phyloP scores from a whole-genome alignment of 2,888 invertebrate genomes.

The Drepana falcataria region DNA sequence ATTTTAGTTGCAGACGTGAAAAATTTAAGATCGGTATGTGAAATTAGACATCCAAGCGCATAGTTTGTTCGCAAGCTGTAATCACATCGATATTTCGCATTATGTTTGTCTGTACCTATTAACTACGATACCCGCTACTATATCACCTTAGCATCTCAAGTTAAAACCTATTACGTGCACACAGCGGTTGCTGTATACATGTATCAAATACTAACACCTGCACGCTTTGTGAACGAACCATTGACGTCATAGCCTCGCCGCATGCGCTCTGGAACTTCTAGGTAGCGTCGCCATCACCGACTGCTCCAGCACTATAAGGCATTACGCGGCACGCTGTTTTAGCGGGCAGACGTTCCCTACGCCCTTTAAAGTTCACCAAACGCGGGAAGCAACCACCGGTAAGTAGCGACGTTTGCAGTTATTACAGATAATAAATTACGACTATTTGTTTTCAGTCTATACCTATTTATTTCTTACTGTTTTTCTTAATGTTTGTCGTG shows the following conservation, averaged over 20 bases:
- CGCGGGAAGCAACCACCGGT: slow-evolving; percentile 60
- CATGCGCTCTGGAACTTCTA: slow-evolving; percentile 41
- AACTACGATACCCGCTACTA: background rate
- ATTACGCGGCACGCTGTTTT: slow-evolving; percentile 54
- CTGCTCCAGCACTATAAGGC: slow-evolving; percentile 15
- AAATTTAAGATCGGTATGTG: too few species aligned
- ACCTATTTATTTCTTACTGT: background rate
- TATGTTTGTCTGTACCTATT: background rate
- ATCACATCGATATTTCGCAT: too few species aligned
- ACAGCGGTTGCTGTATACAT: slow-evolving; percentile 29
- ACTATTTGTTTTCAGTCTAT: slow-evolving; percentile 6
- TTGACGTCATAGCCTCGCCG: slow-evolving; percentile 67
- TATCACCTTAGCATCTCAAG: too few species aligned
- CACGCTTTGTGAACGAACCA: slow-evolving; percentile 72
- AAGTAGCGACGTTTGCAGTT: slow-evolving; percentile 37
- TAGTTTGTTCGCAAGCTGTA: too few species aligned
- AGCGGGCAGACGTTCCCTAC: slow-evolving; percentile 42
- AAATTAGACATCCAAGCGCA: too few species aligned
- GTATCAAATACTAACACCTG: slow-evolving; percentile 53
- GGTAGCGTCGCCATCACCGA: slow-evolving; percentile 29
- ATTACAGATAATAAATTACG: slow-evolving; percentile 8
- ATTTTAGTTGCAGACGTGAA: too few species aligned
- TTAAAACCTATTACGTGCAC: slow-evolving; percentile 6
- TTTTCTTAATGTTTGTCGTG: too few species aligned
- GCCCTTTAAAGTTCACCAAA: slow-evolving; percentile 26